These are phyloP conservation scores for Schizopygopsis pylzovi DNA, from an alignment of 2,797 vertebrate genomes.

Conservation along the genomic window DNA sequence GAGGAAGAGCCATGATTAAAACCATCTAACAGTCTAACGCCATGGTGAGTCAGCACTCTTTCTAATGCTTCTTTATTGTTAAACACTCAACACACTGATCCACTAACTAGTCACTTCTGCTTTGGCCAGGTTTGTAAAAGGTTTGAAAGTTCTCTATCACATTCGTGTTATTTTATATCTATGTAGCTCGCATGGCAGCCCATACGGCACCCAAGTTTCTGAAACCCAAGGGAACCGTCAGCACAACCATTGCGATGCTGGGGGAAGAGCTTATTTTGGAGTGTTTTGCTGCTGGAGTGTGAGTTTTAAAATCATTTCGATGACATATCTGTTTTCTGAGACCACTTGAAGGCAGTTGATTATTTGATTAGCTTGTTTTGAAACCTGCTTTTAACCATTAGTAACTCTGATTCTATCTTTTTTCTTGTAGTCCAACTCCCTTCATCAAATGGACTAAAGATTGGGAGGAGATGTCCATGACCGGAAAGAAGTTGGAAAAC, in stretches of 20 bases:
- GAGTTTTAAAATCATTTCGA: slow-evolving; percentile 68
- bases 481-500: slow-evolving; percentile 88
- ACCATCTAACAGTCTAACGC: slow-evolving; percentile 49
- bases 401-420: background rate
- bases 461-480: slow-evolving; percentile 82
- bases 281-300: slow-evolving; percentile 96
- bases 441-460: slow-evolving; percentile 93
- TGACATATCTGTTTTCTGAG: background rate
- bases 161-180: slow-evolving; percentile 4
- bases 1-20: slow-evolving; percentile 31
- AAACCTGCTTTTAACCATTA: background rate
- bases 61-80: background rate
- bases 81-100: slow-evolving; percentile 10
- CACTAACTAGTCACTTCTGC: background rate
- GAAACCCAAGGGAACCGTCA: slow-evolving; percentile 86
- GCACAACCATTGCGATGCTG: slow-evolving; percentile 87
- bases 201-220: slow-evolving; percentile 93
- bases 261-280: slow-evolving; percentile 94
- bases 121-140: slow-evolving; percentile 1
- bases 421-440: slow-evolving; percentile 80
- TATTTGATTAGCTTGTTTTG: background rate
- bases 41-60: slow-evolving; percentile 35
- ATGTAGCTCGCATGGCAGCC: slow-evolving; percentile 85
- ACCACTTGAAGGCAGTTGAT: too few species aligned
- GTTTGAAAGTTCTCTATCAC: background rate